Conservation (phyloP, 2,888 invertebrate species). For the Drosophila neonasuta region DNA sequence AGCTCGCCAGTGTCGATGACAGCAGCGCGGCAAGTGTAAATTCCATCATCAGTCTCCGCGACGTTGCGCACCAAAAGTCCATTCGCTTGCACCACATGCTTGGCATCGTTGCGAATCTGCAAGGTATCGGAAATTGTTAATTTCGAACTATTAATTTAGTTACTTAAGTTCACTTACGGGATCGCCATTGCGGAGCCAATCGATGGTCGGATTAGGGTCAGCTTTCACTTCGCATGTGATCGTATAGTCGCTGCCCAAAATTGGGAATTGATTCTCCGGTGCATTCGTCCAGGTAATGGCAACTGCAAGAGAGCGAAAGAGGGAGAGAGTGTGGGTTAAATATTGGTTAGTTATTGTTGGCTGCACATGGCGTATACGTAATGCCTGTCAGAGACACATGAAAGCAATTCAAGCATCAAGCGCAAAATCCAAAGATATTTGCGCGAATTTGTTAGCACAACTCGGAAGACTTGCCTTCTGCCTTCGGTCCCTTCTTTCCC, state of each 20-base stretch:
- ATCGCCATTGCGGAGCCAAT: constrained; percentile 91
- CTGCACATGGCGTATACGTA: constrained; percentile 49
- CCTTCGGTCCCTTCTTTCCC: not conserved
- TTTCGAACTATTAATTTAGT: too few species aligned
- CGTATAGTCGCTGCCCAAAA: constrained; percentile 88
- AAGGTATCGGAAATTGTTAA: not conserved
- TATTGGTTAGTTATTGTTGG: not conserved
- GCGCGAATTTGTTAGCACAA: constrained; percentile 51
- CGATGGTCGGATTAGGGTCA: constrained; percentile 91
- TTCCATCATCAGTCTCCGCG: constrained; percentile 91
- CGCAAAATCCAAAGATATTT: constrained; percentile 52
- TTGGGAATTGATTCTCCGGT: constrained; percentile 91
- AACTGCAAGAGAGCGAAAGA: constrained; percentile 83
- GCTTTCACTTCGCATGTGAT: constrained; percentile 93
- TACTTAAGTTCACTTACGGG: constrained; percentile 82
- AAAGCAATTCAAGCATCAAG: constrained; percentile 56
- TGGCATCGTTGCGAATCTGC: constrained; percentile 86
- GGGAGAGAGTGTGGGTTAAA: not conserved
- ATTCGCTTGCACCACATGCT: constrained; percentile 89
- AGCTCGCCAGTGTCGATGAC: constrained; percentile 91
- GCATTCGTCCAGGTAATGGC: constrained; percentile 94
- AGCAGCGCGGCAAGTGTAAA: constrained; percentile 93
- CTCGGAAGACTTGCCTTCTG: not conserved
- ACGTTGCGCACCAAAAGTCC: constrained; percentile 90
- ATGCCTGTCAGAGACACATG: constrained; percentile 55